A percentile compares a stretch with the other conserved stretches of the same genome.
Evolutionary conservation across 2,113 vertebrate genomes (phyloP).

Genomic region (Hemiprocne comata): DNA sequence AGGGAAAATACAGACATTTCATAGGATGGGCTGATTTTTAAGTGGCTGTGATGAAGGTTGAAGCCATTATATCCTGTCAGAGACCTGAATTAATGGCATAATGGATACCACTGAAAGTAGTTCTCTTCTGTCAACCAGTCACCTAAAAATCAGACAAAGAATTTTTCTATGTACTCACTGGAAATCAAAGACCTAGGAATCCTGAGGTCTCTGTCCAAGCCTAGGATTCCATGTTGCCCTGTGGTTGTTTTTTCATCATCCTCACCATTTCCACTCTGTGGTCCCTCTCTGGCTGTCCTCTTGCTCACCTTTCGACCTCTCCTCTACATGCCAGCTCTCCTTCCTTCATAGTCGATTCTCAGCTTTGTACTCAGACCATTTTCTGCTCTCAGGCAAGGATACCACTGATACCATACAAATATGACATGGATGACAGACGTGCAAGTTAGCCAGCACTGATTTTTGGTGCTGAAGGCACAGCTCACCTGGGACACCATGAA

Average conservation of each 20-base stretch:
- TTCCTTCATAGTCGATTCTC: background rate
- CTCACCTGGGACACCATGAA: background rate
- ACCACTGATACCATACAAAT: background rate
- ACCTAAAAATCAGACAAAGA: background rate
- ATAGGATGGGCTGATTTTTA: background rate
- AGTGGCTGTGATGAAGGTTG: background rate
- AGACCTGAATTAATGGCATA: background rate
- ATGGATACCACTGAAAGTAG: background rate
- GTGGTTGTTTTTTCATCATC: background rate
- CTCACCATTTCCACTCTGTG: background rate
- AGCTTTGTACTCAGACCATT: fast-evolving
- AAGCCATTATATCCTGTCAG: background rate
- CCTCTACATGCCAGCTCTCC: background rate
- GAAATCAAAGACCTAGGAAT: background rate
- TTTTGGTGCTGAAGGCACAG: background rate
- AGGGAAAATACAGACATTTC: background rate
- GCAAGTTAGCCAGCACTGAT: background rate
- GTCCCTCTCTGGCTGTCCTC: background rate
- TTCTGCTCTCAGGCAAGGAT: background rate
- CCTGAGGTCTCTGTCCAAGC: background rate
- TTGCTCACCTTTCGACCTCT: background rate
- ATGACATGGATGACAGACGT: background rate
- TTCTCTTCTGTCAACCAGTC: background rate
- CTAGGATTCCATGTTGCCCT: background rate
- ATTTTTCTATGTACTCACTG: background rate